Evolutionary conservation across 2,113 vertebrate species (phyloP), one percentile per base, ranked within the genome.

Genomic region (Poeciliopsis occidentalis): DNA sequence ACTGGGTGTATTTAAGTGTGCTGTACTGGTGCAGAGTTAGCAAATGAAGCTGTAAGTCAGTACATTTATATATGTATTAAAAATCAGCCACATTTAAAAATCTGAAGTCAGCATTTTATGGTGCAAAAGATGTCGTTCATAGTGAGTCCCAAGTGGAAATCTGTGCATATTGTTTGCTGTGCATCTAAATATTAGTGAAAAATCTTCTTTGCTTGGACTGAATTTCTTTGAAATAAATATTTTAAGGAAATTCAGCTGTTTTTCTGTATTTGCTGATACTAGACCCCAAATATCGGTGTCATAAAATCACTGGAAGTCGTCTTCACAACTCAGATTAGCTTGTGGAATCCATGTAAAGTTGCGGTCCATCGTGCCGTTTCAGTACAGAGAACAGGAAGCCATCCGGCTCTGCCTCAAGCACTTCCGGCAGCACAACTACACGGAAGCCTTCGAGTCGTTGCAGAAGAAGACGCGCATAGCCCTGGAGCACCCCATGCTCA

Each of bases 301-400:
- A 17, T 17, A 6, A 4, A 19, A 19, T 15, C 4, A 47, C 44
- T 2, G 17, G 17, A 47, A 47, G 17, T 17, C 44, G 15, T 19
- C 44, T 47, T 15, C 44, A 47, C 4, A 17, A 17, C 5, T 47
- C 5, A 47, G 5, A 47, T 47, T 17, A 19, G 5, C 4, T 47
- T 30, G 19, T 51, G 31, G n/a, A 76, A n/a, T 32, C 11, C 1
- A 1, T 24, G 19, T 54, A 26, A 15, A 1, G 70, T 57, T 37
- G 29, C 12, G 87, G 87, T 89, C 75, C 94, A 88, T 91, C 92
- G 85, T 95, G 90, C 93, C 93, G 89, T 91, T 88, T 88, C 95
- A 99, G 98, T 99, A 99, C 96, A 96, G 97, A 93, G 98, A 99
- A 96, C 98, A 99, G 94, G 98, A 99, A 95, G 98, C 98, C 90